phyloP scores from a whole-genome alignment of 2,113 vertebrate genomes.

The Ellobius talpinus region DNA sequence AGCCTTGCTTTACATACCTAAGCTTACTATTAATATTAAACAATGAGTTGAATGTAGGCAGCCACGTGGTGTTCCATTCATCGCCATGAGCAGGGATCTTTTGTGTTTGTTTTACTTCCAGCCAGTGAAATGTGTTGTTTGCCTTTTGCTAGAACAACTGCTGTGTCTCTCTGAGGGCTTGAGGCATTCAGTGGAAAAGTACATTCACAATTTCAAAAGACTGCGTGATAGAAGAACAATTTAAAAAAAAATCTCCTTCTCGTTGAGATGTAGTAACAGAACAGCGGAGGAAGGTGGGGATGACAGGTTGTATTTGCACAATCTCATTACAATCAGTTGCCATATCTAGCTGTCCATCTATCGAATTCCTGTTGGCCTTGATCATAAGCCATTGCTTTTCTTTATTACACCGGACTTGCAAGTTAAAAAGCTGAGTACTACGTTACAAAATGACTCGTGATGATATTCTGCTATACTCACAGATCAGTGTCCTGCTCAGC shows the following conservation, averaged over 20 bases:
- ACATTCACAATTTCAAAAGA: not conserved
- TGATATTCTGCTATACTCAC: not conserved
- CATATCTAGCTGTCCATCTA: conserved; percentile 35
- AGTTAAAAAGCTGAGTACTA: not conserved
- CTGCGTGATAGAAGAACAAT: conserved; percentile 34
- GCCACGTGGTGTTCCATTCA: conserved; percentile 77
- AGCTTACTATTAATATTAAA: conserved; percentile 81
- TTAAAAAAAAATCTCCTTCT: not conserved
- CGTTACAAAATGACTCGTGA: not conserved
- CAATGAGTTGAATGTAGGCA: conserved; percentile 61
- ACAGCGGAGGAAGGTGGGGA: not conserved
- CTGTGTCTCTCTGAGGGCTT: conserved; percentile 58
- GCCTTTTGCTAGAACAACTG: conserved; percentile 71
- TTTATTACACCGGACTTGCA: conserved; percentile 25
- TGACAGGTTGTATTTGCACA: conserved; percentile 41
- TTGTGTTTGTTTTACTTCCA: conserved; percentile 73
- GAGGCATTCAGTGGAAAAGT: conserved; percentile 64
- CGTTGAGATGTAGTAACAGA: not conserved
- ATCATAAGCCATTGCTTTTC: not conserved
- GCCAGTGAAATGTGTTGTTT: conserved; percentile 68
- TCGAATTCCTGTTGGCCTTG: conserved; percentile 26
- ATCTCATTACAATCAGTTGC: conserved; percentile 31
- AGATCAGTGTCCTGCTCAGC: not conserved
- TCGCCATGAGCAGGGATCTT: conserved; percentile 64
- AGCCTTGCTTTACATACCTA: conserved; percentile 72